These are phyloP conservation scores for Ceratina japonica DNA, from an alignment of 1,140 invertebrate genomes.

Conservation along the genomic window DNA sequence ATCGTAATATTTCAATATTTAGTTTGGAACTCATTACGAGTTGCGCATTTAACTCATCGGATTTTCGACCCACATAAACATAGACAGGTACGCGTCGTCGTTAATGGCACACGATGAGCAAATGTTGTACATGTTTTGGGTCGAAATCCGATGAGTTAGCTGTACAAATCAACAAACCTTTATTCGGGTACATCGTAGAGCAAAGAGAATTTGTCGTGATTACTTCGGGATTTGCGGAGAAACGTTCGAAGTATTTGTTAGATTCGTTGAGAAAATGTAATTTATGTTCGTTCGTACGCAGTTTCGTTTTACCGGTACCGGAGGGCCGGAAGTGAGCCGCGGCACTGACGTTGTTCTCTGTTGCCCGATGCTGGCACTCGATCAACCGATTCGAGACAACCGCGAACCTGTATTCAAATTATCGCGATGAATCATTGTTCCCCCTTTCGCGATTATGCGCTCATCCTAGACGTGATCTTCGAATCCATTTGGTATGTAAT, in stretches of 20 bases:
- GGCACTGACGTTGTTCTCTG: slow-evolving; percentile 18
- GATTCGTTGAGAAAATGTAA: slow-evolving; percentile 18
- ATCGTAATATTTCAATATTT: too few species aligned
- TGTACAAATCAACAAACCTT: slow-evolving; percentile 25
- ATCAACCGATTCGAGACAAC: slow-evolving; percentile 44
- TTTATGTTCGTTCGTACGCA: slow-evolving; percentile 31
- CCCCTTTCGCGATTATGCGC: slow-evolving; percentile 1
- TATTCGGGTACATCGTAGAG: background rate
- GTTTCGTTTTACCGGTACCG: slow-evolving; percentile 32
- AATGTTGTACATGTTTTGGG: too few species aligned
- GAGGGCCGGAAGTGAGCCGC: slow-evolving; percentile 38
- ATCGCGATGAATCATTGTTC: slow-evolving; percentile 35
- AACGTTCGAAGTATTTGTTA: background rate
- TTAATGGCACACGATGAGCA: too few species aligned
- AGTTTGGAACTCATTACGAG: too few species aligned
- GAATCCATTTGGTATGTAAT: slow-evolving; percentile 5
- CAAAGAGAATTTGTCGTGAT: background rate
- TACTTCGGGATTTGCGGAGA: background rate
- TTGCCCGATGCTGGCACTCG: slow-evolving; percentile 38
- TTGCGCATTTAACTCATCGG: too few species aligned
- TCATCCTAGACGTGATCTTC: background rate
- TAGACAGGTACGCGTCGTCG: too few species aligned
- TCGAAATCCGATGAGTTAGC: too few species aligned
- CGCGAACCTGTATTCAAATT: slow-evolving; percentile 48
- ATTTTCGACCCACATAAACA: too few species aligned